phyloP scores from a whole-genome alignment of 2,113 vertebrate genomes.

The Oreotragus oreotragus region DNA sequence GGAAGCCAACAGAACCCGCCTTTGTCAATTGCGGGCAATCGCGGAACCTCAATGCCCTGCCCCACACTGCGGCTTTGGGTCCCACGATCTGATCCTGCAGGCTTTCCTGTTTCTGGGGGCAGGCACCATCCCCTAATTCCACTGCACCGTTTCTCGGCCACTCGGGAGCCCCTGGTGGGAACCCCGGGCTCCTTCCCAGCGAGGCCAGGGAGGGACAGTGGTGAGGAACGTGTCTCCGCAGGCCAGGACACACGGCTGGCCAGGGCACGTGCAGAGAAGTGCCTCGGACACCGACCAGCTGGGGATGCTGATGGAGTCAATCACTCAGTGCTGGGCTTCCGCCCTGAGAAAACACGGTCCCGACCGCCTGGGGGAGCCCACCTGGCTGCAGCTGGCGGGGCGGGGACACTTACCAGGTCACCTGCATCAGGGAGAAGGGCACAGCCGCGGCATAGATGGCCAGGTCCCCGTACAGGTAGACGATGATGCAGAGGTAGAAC shows the following conservation, averaged over 20 bases:
- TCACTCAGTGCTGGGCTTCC: rapidly evolving
- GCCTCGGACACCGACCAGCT: rapidly evolving
- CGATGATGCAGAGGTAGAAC: conserved; percentile 99
- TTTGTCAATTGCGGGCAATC: rapidly evolving
- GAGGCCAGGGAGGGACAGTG: not conserved
- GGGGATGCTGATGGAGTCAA: rapidly evolving
- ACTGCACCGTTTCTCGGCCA: rapidly evolving
- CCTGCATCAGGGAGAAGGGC: conserved; percentile 95
- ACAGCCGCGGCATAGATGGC: conserved; percentile 98
- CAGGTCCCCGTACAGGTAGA: conserved; percentile 97
- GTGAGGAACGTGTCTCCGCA: rapidly evolving
- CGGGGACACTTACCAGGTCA: conserved; percentile 90
- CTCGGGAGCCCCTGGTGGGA: not conserved
- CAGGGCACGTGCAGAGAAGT: rapidly evolving
- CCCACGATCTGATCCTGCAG: not conserved
- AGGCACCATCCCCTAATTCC: rapidly evolving
- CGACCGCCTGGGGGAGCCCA: rapidly evolving
- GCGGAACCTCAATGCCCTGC: rapidly evolving
- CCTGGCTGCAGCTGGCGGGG: rapidly evolving
- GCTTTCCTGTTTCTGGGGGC: not conserved
- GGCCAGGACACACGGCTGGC: not conserved
- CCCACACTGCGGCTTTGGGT: rapidly evolving
- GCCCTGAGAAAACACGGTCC: rapidly evolving
- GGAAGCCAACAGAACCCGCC: not conserved
- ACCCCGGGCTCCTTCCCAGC: not conserved